Base-by-base conservation (phyloP, 2,797 vertebrate species). In the Labeo calbasu region DNA sequence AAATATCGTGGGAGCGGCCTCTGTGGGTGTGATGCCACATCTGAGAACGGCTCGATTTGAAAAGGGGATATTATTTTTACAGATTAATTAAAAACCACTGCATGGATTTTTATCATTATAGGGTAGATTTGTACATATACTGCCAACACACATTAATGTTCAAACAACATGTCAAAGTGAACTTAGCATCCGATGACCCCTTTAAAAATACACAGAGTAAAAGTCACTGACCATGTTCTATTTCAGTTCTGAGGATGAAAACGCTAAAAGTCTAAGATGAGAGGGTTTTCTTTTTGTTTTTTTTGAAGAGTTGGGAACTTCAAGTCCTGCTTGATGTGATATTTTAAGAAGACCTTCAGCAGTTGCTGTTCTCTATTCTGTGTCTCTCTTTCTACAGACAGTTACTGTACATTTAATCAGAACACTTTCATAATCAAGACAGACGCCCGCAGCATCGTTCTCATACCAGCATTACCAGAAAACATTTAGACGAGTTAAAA, bases 271-370 rank as follows among this genome's bases (percentile, higher is more conserved):
- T 51, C 15, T 73, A 13, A 71, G 69, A 48, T 71, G 13, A 71
- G 17, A 32, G 8, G 0, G 2, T 7, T 55, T 23, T 32, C 9
- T 17, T 68, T 4, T n/a, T 28, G 36, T 4, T n/a, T 28, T 55
- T 36, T 75, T 75, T 75, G 72, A 36, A 36, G 50, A 36, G 28
- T n/a, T 57, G 51, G 55, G 53, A 78, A 50, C 61, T 25, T 68
- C 53, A 55, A 73, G 36, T 46, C 53, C 21, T 46, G 77, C 80
- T 70, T 59, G 73, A 68, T 59, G 40, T 82, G 48, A 82, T 71
- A 82, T 83, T 85, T 85, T 36, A 80, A 36, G 80, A 79, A 48
- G 83, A 73, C 59, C 76, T 87, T 82, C 68, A 71, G 25, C 48
- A 11, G 4, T 36, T 48, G 40, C 9, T 46, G 15, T 63, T 71